Evolutionary conservation across 2,888 invertebrate species (phyloP).

Genomic region (Nomada hirtipes): DNA sequence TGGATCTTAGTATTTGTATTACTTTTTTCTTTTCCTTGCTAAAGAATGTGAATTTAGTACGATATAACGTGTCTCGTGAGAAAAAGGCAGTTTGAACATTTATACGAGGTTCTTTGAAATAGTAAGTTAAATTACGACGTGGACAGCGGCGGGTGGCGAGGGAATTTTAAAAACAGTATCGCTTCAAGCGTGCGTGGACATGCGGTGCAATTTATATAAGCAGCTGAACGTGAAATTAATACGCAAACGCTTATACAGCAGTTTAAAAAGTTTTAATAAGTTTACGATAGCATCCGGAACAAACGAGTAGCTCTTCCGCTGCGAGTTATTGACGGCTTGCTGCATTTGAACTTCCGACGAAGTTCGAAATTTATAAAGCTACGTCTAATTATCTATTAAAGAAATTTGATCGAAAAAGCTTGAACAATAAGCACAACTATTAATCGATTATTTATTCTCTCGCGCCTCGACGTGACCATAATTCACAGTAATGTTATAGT

Average conservation of each 20-base stretch:
- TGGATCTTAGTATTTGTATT: no score
- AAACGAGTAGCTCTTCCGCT: slow-evolving; percentile 23
- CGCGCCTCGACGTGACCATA: no score
- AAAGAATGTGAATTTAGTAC: no score
- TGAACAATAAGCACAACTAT: background rate
- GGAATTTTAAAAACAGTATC: slow-evolving; percentile 14
- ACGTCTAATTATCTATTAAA: background rate
- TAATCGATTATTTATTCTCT: slow-evolving; percentile 6
- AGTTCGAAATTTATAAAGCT: background rate
- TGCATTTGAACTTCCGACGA: background rate
- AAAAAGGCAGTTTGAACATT: background rate
- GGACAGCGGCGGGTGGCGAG: background rate
- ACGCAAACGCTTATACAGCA: slow-evolving; percentile 28
- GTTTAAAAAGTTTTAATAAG: slow-evolving; percentile 33
- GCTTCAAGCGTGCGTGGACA: slow-evolving; percentile 2
- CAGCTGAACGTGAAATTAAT: slow-evolving; percentile 40
- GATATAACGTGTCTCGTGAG: background rate
- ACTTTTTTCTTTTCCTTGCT: no score
- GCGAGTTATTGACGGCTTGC: slow-evolving; percentile 17
- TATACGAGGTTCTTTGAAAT: slow-evolving; percentile 13
- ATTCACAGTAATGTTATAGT: background rate
- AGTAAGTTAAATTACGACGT: slow-evolving; percentile 8
- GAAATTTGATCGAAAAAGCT: background rate
- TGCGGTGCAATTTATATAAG: slow-evolving; percentile 27
- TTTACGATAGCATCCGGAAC: slow-evolving; percentile 34